Evolutionary conservation across 2,797 vertebrate genomes (phyloP).

Genomic region (Mormyrops boulengeri): DNA sequence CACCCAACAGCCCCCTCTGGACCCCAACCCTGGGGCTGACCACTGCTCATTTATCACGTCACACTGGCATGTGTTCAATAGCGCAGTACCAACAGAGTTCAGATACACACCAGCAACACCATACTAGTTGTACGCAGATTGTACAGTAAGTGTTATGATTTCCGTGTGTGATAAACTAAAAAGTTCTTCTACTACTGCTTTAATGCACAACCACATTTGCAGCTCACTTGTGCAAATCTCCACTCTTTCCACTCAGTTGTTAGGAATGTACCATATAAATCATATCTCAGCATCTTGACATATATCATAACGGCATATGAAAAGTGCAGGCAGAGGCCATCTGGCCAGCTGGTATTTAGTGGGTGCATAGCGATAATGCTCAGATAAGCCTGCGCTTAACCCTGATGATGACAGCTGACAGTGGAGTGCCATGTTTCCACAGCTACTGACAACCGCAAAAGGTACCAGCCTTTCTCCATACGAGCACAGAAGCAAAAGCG

Average conservation of each 20-base stretch:
- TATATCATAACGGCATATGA: background rate
- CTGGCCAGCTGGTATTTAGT: background rate
- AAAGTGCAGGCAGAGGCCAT: background rate
- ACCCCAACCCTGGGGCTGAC: background rate
- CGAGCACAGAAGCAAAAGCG: background rate
- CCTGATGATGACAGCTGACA: background rate
- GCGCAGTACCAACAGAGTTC: background rate
- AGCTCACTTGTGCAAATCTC: background rate
- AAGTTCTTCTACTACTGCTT: background rate
- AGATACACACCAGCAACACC: background rate
- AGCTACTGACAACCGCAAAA: background rate
- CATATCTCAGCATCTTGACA: background rate
- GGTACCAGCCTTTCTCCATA: background rate
- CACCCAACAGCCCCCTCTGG: background rate
- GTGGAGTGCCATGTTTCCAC: background rate
- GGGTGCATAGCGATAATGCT: background rate
- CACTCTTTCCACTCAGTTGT: background rate
- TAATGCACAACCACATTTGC: background rate
- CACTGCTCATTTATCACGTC: background rate
- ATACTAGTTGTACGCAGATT: background rate
- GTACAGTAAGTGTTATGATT: background rate
- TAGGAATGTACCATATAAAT: background rate
- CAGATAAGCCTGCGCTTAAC: background rate
- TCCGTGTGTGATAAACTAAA: background rate
- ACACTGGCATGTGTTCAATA: background rate